Evolutionary conservation across 1,140 invertebrate genomes (phyloP), one percentile per base, ranked within the genome.

Genomic region (Philotrypesis tridentata): DNA sequence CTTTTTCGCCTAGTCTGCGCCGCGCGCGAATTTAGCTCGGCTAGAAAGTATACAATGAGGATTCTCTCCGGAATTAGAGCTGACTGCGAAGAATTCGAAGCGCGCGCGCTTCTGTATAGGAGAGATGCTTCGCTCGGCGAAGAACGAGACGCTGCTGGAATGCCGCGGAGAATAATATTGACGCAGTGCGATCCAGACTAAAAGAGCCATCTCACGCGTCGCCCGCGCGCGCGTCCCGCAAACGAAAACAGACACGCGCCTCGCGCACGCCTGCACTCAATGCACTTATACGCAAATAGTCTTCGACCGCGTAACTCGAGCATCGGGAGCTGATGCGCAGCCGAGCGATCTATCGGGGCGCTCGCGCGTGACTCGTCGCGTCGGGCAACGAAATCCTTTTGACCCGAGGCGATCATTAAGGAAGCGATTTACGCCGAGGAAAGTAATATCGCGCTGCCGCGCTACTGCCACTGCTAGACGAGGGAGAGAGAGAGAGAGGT

Each of bases 171-270:
- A 75, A 70, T 68, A 82, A 79, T 84, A 84, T 85, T 85, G 84
- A 86, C 84, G 82, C 83, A 84, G 77, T 79, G 48, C 76, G 67
- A 75, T 83, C 84, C 79, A 79, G 82, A 82, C 61, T 40, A 79
- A 72, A 61, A n/a, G 27, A 31, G 43, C 40, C 12, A 27, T 40
- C 14, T 68, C 68, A 14, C 70, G 21, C n/a, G n/a, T 27, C 70
- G 23, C 33, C 23, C n/a, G n/a, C n/a, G n/a, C n/a, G n/a, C n/a
- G 2, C 14, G n/a, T 9, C n/a, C 21, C 21, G n/a, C 63, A n/a
- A 77, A 29, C 29, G n/a, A 71, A 71, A 68, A 70, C 48, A 60
- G 12, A 23, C n/a, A 74, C 48, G 17, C 21, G 31, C 23, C 25
- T n/a, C 31, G 29, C 6, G 61, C 33, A 75, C 29, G 40, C 31